A percentile compares a stretch with the other conserved stretches of the same genome.
Evolutionary conservation across 2,888 invertebrate genomes (phyloP).

Genomic region (Bimastos eiseni): DNA sequence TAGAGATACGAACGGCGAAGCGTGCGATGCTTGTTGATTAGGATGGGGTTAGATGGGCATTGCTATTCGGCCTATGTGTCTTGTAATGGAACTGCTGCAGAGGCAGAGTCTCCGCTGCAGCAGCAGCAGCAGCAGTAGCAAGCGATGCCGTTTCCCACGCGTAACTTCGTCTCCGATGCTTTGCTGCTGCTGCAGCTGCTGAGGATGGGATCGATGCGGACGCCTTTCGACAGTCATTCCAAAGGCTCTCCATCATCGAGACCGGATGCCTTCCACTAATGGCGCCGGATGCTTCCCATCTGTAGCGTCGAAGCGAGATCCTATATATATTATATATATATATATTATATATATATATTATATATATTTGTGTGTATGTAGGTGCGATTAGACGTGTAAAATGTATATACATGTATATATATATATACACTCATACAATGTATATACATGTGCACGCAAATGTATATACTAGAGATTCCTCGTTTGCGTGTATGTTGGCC

Average conservation of each 20-base stretch:
- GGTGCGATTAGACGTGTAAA: no score
- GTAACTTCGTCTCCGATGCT: background rate
- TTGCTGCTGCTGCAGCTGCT: background rate
- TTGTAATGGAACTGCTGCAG: background rate
- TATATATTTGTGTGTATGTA: no score
- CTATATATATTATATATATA: background rate
- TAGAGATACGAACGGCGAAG: background rate
- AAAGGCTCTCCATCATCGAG: background rate
- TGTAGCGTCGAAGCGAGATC: background rate
- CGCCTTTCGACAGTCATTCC: background rate
- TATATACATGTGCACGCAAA: background rate
- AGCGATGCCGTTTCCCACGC: background rate
- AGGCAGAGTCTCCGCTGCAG: background rate
- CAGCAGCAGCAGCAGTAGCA: background rate
- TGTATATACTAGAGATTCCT: background rate
- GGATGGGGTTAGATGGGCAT: background rate
- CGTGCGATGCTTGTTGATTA: background rate
- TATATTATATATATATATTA: background rate
- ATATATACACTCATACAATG: background rate
- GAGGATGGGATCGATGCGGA: background rate
- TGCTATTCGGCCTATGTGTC: background rate
- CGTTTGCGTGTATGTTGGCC: background rate
- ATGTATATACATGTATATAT: background rate
- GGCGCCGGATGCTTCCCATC: background rate
- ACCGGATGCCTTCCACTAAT: conserved; percentile 5